These are phyloP conservation scores for Charina bottae DNA, from an alignment of 2,113 vertebrate genomes.

Conservation along the genomic window DNA sequence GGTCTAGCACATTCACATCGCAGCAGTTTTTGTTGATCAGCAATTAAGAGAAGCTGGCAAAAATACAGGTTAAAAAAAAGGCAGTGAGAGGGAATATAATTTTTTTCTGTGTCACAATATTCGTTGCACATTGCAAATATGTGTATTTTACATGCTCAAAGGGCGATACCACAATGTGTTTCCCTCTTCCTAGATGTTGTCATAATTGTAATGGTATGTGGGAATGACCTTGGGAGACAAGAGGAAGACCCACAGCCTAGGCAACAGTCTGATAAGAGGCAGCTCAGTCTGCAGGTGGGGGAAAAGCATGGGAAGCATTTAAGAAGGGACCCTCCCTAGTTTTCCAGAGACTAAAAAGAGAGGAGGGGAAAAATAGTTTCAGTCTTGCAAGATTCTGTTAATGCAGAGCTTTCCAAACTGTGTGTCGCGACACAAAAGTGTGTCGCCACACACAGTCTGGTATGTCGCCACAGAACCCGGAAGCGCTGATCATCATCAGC, in stretches of 20 bases:
- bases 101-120: not conserved
- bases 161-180: not conserved
- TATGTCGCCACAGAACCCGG: too few relatives aligned
- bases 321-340: not conserved
- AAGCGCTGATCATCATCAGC: too few relatives aligned
- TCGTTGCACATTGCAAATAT: not conserved
- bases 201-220: not conserved
- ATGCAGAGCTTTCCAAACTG: too few relatives aligned
- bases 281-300: not conserved
- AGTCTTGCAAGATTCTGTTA: not conserved
- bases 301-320: not conserved
- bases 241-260: not conserved
- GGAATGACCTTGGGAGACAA: not conserved
- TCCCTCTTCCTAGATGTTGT: conserved; percentile 12
- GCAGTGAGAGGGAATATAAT: not conserved
- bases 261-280: not conserved
- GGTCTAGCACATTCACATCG: not conserved
- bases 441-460: too few relatives aligned
- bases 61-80: not conserved
- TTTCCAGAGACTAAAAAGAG: not conserved
- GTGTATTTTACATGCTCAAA: not conserved
- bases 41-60: not conserved
- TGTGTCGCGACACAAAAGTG: too few relatives aligned
- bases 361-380: not conserved
- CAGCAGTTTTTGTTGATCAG: not conserved